Evolutionary conservation across 2,888 invertebrate genomes (phyloP), one percentile per base, ranked within the genome.

Genomic region (Venusia cambrica): DNA sequence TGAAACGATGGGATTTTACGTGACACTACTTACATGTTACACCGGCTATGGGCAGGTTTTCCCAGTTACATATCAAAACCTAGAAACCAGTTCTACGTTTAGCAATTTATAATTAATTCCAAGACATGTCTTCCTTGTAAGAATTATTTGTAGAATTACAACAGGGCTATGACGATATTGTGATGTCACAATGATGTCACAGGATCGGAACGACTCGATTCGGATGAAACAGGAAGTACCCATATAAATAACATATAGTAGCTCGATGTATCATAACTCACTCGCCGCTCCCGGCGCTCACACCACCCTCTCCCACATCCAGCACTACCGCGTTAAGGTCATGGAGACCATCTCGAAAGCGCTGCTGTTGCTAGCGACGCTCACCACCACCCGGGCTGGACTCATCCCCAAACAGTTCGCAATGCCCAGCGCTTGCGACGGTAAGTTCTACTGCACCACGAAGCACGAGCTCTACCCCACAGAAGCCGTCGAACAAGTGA

Each of bases 371-470:
- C 3, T 5, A 1, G 16, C 25, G 9, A 8, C 12, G 13, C 25
- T 12, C 2, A 16, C 16, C 9, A n/a, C n/a, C 3, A 7, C n/a
- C 5, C n/a, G 1, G n/a, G 25, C 15, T 5, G 14, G 5, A 12
- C 24, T 14, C 2, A 8, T n/a, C n/a, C n/a, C 8, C 7, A n/a
- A 24, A 8, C 5, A 24, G 3, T 13, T 24, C 24, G 7, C 14
- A 10, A 26, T 26, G 25, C 25, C 25, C 1, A 10, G 2, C 9
- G 2, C 9, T 5, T 26, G 25, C n/a, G 15, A 4, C 9, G n/a
- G 16, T n/a, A 2, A 3, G 3, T 8, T 3, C n/a, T 26, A 26
- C n/a, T 26, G 25, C 25, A 26, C 25, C n/a, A n/a, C 2, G 5
- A 26, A 26, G 9, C 25, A 26, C 4, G 2, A 4, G 7, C 3